phyloP scores from a whole-genome alignment of 2,113 vertebrate species.

The Rhinolophus ferrumequinum region DNA sequence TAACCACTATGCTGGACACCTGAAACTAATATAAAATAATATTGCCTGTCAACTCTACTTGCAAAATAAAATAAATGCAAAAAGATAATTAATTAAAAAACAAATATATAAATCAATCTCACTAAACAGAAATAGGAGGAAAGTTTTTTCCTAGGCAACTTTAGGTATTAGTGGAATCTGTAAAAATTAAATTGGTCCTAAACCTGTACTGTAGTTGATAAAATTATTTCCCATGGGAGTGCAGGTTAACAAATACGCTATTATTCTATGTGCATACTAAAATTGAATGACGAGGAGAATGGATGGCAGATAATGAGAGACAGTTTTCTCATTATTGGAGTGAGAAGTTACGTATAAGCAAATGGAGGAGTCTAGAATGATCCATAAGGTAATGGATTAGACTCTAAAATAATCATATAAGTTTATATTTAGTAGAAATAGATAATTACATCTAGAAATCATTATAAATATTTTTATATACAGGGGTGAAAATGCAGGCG shows the following conservation, averaged over 20 bases:
- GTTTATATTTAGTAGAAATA: not conserved
- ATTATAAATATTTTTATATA: not conserved
- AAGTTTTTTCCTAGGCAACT: not conserved
- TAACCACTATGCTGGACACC: too few species aligned
- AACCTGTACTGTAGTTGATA: rapidly evolving
- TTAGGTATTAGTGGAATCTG: not conserved
- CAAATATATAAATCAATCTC: not conserved
- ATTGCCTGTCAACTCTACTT: too few species aligned
- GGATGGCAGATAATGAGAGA: not conserved
- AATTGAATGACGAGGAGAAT: not conserved
- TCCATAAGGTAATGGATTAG: not conserved
- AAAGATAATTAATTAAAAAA: too few species aligned
- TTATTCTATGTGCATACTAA: rapidly evolving
- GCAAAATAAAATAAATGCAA: too few species aligned
- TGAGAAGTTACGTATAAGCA: not conserved
- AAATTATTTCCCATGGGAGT: not conserved
- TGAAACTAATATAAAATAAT: too few species aligned
- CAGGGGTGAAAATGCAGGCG: not conserved
- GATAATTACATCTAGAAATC: not conserved
- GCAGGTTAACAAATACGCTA: not conserved
- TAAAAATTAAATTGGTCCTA: not conserved
- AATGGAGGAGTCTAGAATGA: not conserved
- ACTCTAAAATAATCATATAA: not conserved
- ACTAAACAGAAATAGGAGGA: not conserved
- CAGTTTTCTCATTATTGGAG: not conserved